A percentile compares a stretch with the other conserved stretches of the same genome.
Evolutionary conservation across 2,888 invertebrate genomes (phyloP).

Genomic region (Rapana venosa): DNA sequence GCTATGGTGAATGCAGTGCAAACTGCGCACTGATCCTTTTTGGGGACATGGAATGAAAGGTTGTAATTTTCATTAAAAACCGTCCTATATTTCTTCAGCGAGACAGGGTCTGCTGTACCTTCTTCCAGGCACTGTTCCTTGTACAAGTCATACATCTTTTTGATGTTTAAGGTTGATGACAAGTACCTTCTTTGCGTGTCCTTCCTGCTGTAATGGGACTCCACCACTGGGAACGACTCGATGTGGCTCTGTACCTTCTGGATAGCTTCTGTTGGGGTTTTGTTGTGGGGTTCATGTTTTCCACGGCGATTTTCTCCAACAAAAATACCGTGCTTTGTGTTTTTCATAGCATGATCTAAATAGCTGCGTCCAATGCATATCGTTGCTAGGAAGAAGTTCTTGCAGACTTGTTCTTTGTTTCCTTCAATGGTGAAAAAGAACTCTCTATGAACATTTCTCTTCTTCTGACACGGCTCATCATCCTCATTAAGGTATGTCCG

Average conservation of each 20-base stretch:
- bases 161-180: neutral
- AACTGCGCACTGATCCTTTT: slow-evolving; percentile 24
- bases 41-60: neutral
- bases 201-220: slow-evolving; percentile 27
- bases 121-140: neutral
- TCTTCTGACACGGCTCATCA: neutral
- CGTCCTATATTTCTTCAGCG: neutral
- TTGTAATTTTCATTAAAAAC: neutral
- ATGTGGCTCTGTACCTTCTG: slow-evolving; percentile 4
- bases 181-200: slow-evolving; percentile 9
- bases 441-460: neutral
- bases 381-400: slow-evolving; percentile 17
- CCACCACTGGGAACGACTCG: slow-evolving; percentile 23
- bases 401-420: neutral
- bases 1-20: neutral
- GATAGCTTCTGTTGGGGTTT: neutral
- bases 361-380: neutral
- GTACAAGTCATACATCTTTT: slow-evolving; percentile 32
- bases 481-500: neutral
- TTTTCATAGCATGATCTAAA: neutral
- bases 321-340: neutral
- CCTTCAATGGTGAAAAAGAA: neutral
- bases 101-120: too few species aligned
- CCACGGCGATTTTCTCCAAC: neutral
- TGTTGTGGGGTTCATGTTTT: neutral